Base-by-base conservation (phyloP, 2,888 invertebrate species). In the Lampropteryx suffumata region DNA sequence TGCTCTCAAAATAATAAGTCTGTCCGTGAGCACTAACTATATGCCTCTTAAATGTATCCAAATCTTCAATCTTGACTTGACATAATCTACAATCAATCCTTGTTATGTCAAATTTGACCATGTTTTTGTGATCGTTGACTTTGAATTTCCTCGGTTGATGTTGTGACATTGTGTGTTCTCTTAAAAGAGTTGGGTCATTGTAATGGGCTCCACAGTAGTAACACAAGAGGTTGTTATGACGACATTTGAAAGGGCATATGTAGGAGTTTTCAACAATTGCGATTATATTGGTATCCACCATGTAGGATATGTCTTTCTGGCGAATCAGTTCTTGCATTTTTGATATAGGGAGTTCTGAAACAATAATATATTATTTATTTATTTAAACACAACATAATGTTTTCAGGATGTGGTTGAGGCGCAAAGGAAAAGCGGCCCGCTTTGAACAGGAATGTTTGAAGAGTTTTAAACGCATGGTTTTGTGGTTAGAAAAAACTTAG, bases 1-100 rank as follows among this genome's bases (percentile, higher is more conserved):
- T 79, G 1, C 68, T 66, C 2, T 80, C 74, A 8, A 79, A 79
- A 49, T 87, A 86, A 49, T 84, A 84, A 17, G 76, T 79, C 58
- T 84, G 86, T 0, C 67, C 65, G 34, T 90, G 89, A 0, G 60
- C 69, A 1, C 42, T 52, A 0, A 76, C 70, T 1, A 89, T 63
- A 49, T 90, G 89, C 0, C 35, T 50, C 2, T 83, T 84, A 42
- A 88, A 88, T 0, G 69, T 69, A 0, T 87, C 87, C 2, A 90
- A 33, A 27, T 65, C 61, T 17, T 73, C 61, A 5, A 88, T 83
- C 30, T 69, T 80, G 0, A 48, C 39, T 0, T 65, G 17, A 34
- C 89, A 90, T 0, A 88, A 26, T 8, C 88, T 53, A 51, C 89
- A 90, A 46, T 89, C 88, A 11, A 90, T 83, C 36, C 80, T 57